A percentile compares a stretch with the other conserved stretches of the same genome.
phyloP scores from a whole-genome alignment of 1,140 invertebrate genomes.

The Coenobita brevimanus region DNA sequence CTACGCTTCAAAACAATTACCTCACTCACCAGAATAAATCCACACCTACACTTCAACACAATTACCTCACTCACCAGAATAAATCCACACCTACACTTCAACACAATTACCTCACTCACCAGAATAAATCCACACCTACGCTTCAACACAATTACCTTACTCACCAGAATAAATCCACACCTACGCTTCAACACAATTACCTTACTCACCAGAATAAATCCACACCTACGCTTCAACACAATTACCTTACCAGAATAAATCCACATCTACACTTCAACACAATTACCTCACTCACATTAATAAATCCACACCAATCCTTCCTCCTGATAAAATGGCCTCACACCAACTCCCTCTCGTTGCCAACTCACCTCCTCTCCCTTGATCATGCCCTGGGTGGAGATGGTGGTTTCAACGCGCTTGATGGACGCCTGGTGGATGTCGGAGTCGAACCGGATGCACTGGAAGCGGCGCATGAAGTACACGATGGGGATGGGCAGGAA shows the following conservation, averaged over 20 bases:
- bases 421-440: conserved; percentile 92
- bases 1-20: too few species aligned
- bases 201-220: not conserved
- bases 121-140: too few species aligned
- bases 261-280: not conserved
- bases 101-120: too few species aligned
- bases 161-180: too few species aligned
- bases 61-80: too few species aligned
- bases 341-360: not conserved
- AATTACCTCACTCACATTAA: too few species aligned
- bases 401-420: conserved; percentile 89
- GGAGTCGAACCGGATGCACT: conserved; percentile 86
- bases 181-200: too few species aligned
- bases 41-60: too few species aligned
- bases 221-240: not conserved
- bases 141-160: not conserved
- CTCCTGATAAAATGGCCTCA: too few species aligned
- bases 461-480: conserved; percentile 86
- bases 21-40: too few species aligned
- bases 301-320: too few species aligned
- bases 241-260: not conserved
- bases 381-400: conserved; percentile 95
- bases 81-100: too few species aligned
- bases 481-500: conserved; percentile 89
- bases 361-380: conserved; percentile 81